A percentile compares a stretch with the other conserved stretches of the same genome.
phyloP scores from a whole-genome alignment of 2,113 vertebrate genomes.

The Limnothrissa miodon region DNA sequence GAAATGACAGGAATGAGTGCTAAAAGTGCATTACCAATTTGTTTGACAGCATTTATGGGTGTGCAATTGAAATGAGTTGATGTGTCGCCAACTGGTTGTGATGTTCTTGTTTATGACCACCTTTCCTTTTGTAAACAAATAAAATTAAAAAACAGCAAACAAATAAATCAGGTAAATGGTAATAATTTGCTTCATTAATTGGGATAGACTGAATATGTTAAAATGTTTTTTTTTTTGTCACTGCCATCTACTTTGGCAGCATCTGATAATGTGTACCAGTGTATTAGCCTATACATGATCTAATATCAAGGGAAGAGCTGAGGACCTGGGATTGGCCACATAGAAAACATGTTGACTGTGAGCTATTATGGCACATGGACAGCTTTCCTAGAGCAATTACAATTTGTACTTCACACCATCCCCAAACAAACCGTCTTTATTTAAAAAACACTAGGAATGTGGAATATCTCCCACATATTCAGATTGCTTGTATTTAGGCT shows the following conservation, averaged over 20 bases:
- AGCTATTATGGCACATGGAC: background rate
- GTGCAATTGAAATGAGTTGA: background rate
- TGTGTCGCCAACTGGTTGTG: background rate
- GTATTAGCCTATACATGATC: background rate
- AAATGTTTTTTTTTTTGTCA: too few species aligned
- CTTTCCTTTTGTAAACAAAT: background rate
- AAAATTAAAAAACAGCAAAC: background rate
- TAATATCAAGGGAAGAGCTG: background rate
- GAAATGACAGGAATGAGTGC: conserved; percentile 22
- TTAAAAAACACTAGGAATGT: background rate
- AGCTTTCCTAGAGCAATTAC: background rate
- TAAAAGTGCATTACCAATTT: conserved; percentile 12
- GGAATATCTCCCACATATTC: background rate
- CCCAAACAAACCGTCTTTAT: background rate
- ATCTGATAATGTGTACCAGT: background rate
- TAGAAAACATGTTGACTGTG: background rate
- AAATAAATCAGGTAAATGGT: background rate
- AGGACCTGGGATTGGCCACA: background rate
- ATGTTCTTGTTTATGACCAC: background rate
- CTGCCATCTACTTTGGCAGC: too few species aligned
- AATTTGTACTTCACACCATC: background rate
- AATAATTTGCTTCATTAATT: background rate
- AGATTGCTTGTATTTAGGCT: background rate
- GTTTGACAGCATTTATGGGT: background rate
- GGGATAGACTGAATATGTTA: background rate